These are phyloP conservation scores for Drosophila lacteicornis DNA, from an alignment of 1,140 invertebrate species.

Conservation along the genomic window DNA sequence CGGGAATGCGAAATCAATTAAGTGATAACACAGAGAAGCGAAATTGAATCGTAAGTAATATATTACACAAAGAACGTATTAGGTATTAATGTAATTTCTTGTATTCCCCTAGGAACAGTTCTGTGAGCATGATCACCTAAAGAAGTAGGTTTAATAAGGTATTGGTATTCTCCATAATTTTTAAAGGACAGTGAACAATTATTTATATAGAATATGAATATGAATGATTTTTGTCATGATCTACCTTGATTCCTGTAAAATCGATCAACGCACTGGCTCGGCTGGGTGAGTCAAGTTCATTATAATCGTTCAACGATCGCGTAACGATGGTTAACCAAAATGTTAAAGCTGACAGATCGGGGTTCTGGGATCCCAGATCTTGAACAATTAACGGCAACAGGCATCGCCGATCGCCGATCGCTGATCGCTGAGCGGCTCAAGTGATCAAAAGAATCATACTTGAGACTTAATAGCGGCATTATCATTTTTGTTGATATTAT, in stretches of 20 bases:
- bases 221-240: background rate
- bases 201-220: too few species aligned
- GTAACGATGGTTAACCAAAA: conserved; percentile 19
- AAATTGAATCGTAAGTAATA: background rate
- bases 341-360: conserved; percentile 16
- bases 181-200: too few species aligned
- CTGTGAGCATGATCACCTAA: too few species aligned
- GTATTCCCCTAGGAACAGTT: background rate
- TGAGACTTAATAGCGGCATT: conserved; percentile 58
- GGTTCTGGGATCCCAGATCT: background rate
- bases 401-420: conserved; percentile 9
- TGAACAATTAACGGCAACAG: conserved; percentile 65
- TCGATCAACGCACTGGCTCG: conserved; percentile 5
- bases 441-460: conserved; percentile 63
- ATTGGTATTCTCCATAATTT: too few species aligned
- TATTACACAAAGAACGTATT: conserved; percentile 1
- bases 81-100: background rate
- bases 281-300: conserved; percentile 25
- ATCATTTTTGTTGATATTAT: conserved; percentile 35
- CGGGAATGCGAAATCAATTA: conserved; percentile 43
- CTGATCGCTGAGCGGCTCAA: conserved; percentile 14
- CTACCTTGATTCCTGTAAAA: conserved; percentile 24
- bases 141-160: too few species aligned
- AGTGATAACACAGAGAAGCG: conserved; percentile 28
- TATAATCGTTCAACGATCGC: conserved; percentile 24